A percentile compares a stretch with the other conserved stretches of the same genome.
Evolutionary conservation across 2,888 invertebrate species (phyloP).

Genomic region (Drosophila kokeensis): DNA sequence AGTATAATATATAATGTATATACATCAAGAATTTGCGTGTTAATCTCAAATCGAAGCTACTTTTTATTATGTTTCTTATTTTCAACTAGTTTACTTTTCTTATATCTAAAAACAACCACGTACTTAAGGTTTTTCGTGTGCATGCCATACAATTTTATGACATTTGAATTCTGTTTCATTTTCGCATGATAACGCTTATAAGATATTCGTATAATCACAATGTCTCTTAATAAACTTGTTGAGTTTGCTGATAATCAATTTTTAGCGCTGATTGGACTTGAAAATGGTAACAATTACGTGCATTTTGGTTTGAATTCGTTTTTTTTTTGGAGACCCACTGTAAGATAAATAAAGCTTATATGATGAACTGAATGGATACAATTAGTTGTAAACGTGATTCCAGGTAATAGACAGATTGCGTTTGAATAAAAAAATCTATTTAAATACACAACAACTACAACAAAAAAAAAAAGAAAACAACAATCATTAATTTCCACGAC

Average conservation of each 20-base stretch:
- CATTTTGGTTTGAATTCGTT: slow-evolving; percentile 8
- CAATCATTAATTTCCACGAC: slow-evolving; percentile 16
- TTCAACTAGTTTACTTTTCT: slow-evolving; percentile 12
- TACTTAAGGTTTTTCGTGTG: slow-evolving; percentile 18
- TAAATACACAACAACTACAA: slow-evolving; percentile 4
- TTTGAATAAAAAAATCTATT: slow-evolving; percentile 6
- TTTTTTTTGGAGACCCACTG: background rate
- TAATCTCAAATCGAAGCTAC: slow-evolving; percentile 1
- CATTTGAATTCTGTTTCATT: slow-evolving; percentile 18
- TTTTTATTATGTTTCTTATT: slow-evolving; percentile 1
- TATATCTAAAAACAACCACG: slow-evolving; percentile 44
- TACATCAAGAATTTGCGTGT: slow-evolving; percentile 3
- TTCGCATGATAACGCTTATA: slow-evolving; percentile 41
- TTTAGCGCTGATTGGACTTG: slow-evolving; percentile 14
- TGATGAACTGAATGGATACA: background rate
- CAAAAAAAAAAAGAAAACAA: background rate
- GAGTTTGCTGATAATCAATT: slow-evolving; percentile 8
- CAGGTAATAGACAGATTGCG: background rate
- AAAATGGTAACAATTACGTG: slow-evolving; percentile 3
- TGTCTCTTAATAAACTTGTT: slow-evolving; percentile 8
- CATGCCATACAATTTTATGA: slow-evolving; percentile 18
- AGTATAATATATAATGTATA: background rate
- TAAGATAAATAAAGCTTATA: background rate
- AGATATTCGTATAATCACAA: slow-evolving; percentile 21
- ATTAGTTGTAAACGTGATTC: background rate